Evolutionary conservation across 1,140 invertebrate species (phyloP).

Genomic region (Medauroidea extradentata): DNA sequence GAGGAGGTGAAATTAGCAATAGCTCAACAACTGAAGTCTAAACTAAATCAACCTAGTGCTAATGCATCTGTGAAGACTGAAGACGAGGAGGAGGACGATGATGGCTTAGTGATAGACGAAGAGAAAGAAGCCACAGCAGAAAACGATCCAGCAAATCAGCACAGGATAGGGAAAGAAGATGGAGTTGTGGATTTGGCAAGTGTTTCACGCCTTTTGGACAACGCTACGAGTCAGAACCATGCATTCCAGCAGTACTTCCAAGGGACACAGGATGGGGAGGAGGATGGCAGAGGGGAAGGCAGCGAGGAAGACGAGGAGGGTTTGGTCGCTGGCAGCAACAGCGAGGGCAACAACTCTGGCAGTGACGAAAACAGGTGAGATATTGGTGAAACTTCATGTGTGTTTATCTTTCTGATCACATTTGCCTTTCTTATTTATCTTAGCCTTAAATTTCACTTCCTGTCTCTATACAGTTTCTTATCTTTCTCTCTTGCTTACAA

Average conservation of each 20-base stretch:
- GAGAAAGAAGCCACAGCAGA: constrained; percentile 35
- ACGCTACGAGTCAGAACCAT: constrained; percentile 67
- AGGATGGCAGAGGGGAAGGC: constrained; percentile 30
- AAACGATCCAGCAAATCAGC: too few relatives aligned
- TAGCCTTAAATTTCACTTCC: too few relatives aligned
- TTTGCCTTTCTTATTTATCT: too few relatives aligned
- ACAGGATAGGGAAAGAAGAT: neutral
- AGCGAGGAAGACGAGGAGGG: constrained; percentile 65
- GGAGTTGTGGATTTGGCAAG: constrained; percentile 58
- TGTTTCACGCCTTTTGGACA: constrained; percentile 71
- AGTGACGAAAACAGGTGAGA: constrained; percentile 70
- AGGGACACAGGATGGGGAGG: constrained; percentile 37
- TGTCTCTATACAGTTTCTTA: too few relatives aligned
- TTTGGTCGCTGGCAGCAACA: constrained; percentile 64
- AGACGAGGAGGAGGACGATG: constrained; percentile 56
- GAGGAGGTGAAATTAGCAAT: constrained; percentile 76
- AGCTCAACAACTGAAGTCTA: constrained; percentile 66
- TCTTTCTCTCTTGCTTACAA: too few relatives aligned
- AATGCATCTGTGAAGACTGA: constrained; percentile 13
- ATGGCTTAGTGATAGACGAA: constrained; percentile 68
- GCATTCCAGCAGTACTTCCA: constrained; percentile 53
- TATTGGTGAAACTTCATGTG: too few relatives aligned
- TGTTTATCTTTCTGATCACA: too few relatives aligned
- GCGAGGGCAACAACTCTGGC: constrained; percentile 75
- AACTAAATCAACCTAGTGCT: constrained; percentile 33